Evolutionary conservation across 2,888 invertebrate species (phyloP).

Genomic region (Lamellibrachia columna): DNA sequence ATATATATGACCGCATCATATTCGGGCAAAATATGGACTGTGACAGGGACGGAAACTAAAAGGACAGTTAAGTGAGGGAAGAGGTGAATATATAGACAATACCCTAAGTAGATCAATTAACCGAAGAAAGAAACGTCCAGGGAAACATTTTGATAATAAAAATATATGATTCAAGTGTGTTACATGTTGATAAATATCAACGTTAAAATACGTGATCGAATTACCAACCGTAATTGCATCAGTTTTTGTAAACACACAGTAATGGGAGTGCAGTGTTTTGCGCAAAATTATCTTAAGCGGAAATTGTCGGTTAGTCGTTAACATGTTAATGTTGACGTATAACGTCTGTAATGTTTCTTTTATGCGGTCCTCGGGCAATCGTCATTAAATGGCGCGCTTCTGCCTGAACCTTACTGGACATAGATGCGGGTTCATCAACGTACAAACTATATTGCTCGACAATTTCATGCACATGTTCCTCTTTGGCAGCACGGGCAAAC

Average conservation of each 20-base stretch:
- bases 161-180: not conserved
- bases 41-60: not conserved
- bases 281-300: not conserved
- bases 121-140: not conserved
- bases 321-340: constrained; percentile 16
- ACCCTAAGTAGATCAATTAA: not conserved
- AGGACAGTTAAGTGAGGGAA: not conserved
- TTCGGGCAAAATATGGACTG: not conserved
- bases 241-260: not conserved
- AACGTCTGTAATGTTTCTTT: not conserved
- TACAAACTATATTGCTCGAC: constrained; percentile 5
- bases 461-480: not conserved
- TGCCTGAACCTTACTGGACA: not conserved
- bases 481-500: not conserved
- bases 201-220: not conserved
- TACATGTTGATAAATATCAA: not conserved
- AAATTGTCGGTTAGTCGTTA: not conserved
- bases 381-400: not conserved
- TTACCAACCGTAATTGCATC: not conserved
- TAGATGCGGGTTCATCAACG: not conserved
- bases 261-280: not conserved
- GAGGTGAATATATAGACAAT: not conserved
- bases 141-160: not conserved
- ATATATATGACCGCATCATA: not conserved
- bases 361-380: constrained; percentile 5